Percentiles rank a stretch among this genome's conserved stretches.
Conservation (phyloP, 2,888 invertebrate species). For the Drepana falcataria region DNA sequence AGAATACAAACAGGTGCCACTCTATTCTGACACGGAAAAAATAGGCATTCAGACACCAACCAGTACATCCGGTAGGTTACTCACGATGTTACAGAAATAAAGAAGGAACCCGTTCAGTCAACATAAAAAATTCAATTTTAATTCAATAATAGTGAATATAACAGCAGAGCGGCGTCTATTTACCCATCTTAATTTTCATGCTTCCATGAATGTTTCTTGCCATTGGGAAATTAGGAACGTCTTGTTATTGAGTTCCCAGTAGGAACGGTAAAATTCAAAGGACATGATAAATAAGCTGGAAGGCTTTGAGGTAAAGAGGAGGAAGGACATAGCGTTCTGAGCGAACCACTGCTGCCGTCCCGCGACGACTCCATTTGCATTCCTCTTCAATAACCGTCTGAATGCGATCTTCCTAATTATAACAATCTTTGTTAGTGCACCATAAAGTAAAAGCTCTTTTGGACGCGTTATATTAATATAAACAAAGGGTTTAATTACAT, state of each 20-base stretch:
- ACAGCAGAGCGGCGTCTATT: too few species aligned
- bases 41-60: too few species aligned
- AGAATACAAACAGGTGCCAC: too few species aligned
- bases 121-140: too few species aligned
- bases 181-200: too few species aligned
- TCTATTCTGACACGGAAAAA: too few species aligned
- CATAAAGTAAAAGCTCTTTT: constrained; percentile 11
- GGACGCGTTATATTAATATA: constrained; percentile 1
- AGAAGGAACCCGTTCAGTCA: too few species aligned
- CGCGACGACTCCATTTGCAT: constrained; percentile 22
- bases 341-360: constrained; percentile 26
- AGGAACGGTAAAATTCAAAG: constrained; percentile 23
- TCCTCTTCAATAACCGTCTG: constrained; percentile 19
- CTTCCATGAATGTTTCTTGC: background rate
- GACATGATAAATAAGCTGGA: constrained; percentile 42
- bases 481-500: background rate
- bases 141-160: too few species aligned
- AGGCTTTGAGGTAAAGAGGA: constrained; percentile 28
- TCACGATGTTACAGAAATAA: too few species aligned
- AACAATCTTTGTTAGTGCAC: constrained; percentile 10
- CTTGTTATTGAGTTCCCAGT: constrained; percentile 22
- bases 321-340: constrained; percentile 36
- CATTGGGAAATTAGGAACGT: constrained; percentile 14
- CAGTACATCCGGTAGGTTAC: too few species aligned
- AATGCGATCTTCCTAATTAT: constrained; percentile 18